Base-by-base conservation (phyloP, 2,113 vertebrate species). In the Garra rufa region DNA sequence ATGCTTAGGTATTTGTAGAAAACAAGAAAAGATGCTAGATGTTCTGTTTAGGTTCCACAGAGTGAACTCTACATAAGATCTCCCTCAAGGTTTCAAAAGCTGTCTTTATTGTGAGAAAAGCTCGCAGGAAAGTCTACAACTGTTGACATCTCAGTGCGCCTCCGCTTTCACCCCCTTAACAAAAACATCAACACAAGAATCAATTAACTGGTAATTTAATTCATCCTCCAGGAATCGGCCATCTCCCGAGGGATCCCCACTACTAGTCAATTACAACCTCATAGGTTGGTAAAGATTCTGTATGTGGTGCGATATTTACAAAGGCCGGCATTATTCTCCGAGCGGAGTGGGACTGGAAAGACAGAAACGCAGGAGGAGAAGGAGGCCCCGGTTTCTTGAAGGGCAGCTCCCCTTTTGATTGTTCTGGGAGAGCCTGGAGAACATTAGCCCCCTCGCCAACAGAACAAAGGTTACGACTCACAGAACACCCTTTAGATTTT, bases 381-480 rank as follows among this genome's bases (percentile, higher is more conserved):
- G 78, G 61, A 83, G 82, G 69, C 57, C 70, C 75, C 76, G 30
- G 55, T n/a, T 73, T 41, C 52, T 83, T 69, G 73, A 44, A 71
- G 82, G 84, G 44, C 71, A 81, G 59, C 83, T 85, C 79, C 83
- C 41, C 81, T 87, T 76, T 83, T 83, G 83, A 87, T 88, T 89
- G 85, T 85, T 83, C 80, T 83, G 84, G 77, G 86, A 87, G 76
- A 77, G 71, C 70, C 73, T 79, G 82, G 82, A 83, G 89, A 91
- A 90, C 88, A 87, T 91, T 88, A 89, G 85, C 87, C 81, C 81
- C 57, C 82, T 84, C 85, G 71, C 38, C 73, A 82, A 85, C 57
- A 67, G 84, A 89, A 91, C 87, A 90, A 91, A 89, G 88, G 85
- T 89, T 84, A 87, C 85, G 79, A 88, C 83, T 90, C 82, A 89